Base-by-base conservation (phyloP, 2,113 vertebrate species). In the Rafetus swinhoei region DNA sequence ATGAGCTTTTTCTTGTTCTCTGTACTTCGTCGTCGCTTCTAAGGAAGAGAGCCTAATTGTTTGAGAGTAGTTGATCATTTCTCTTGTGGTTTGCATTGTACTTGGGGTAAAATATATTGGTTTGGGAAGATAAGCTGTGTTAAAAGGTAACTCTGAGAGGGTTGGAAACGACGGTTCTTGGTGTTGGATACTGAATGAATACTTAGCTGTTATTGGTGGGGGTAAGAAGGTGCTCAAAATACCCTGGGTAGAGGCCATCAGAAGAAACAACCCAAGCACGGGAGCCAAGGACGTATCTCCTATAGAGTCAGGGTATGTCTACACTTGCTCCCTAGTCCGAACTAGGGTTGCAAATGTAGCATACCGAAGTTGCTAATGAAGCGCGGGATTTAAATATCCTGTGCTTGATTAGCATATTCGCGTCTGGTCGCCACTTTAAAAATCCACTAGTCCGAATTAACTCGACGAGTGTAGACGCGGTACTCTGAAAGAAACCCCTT, bases 231-330 rank as follows among this genome's bases (percentile, higher is more conserved):
- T 29, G 53, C 12, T 84, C 14, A 27, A n/a, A 45, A 45, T 10
- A n/a, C 60, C 25, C 25, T 79, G 32, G 7, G 4, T 11, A 9
- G 10, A 29, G 39, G 29, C 14, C 81, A 16, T 79, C 1, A 2
- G 45, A 24, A 72, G 86, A 60, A 3, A 7, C 60, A 10, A 0
- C 35, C 76, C 1, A 3, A 35, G 27, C 0, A 0, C 13, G 8
- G 32, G 65, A 22, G 55, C 12, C 0, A 1, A 27, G 59, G 79
- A 35, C 89, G 54, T 25, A 53, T 3, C 45, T 45, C 45, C 45
- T 45, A 45, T 45, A 45, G 45, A 45, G 45, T 45, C 45, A 45
- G 45, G 45, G 6, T 45, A 45, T 45, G 6, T 7, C 45, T 45
- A 45, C 45, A 45, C 45, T 45, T 45, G 5, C 45, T 45, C 45